Base-by-base conservation (phyloP, 35 echinoderm and acorn worm genomes). In the Acanthaster planci region DNA sequence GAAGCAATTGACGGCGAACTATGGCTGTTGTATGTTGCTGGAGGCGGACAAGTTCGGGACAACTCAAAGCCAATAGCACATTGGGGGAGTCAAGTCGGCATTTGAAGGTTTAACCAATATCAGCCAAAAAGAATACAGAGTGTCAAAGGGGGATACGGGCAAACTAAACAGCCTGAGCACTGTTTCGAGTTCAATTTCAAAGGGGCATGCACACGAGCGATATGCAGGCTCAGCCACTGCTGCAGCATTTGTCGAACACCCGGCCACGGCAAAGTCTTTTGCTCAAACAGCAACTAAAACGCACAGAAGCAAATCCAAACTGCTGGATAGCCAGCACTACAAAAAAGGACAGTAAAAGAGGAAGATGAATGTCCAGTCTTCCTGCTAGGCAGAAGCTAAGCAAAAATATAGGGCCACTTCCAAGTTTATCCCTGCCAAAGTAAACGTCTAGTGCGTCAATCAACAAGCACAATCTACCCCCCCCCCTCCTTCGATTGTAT, bases 11-110 rank as follows among this genome's bases (percentile, higher is more conserved):
- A 80, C 30, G 77, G 77, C 12, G 77, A 80, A 50, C 34, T 80
- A 30, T 80, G 77, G 77, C 17, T 21, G 10, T 50, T 80, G n/a
- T 80, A 80, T 80, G 39, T 80, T 1, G n/a, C 38, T 2, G 16
- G 38, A 16, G 18, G 38, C 29, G 34, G 34, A 5, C n/a, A n/a
- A n/a, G n/a, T n/a, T n/a, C n/a, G n/a, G n/a, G n/a, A n/a, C 75
- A 30, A 31, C 39, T 32, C 32, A 77, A 47, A 12, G 4, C 42
- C 42, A 27, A 68, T 68, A 5, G 1, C 75, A 77, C 35, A 37
- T 16, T 30, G 75, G 21, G 75, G 32, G 32, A 34, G 17, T 31
- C 3, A 30, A 36, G 31, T 77, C 19, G 39, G 16, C 15, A 80
- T 8, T 42, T 47, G 1, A 47, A 22, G 15, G 37, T 8, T 19